These are phyloP conservation scores for Phocides pigmalion DNA, from an alignment of 1,140 invertebrate genomes.

Conservation along the genomic window DNA sequence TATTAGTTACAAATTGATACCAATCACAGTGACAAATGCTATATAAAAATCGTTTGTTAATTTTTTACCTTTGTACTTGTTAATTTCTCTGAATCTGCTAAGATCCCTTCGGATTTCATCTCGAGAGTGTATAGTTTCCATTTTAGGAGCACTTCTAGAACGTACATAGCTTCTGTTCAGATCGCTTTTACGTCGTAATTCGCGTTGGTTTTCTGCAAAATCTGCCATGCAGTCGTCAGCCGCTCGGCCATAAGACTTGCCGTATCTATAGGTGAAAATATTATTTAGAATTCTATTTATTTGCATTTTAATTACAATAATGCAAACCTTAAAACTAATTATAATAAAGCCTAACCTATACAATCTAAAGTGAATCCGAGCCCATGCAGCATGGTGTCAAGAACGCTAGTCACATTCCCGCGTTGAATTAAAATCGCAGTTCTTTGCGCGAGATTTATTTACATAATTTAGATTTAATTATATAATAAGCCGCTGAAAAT, in stretches of 20 bases:
- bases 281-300: conserved; percentile 1
- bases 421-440: too few relatives aligned
- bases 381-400: too few relatives aligned
- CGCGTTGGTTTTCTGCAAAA: conserved; percentile 85
- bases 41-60: not conserved
- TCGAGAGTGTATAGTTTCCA: conserved; percentile 80
- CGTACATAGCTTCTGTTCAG: conserved; percentile 79
- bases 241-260: conserved; percentile 87
- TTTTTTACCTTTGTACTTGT: conserved; percentile 82
- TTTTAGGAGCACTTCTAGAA: conserved; percentile 83
- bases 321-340: too few relatives aligned
- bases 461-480: too few relatives aligned
- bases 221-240: conserved; percentile 88
- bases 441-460: too few relatives aligned
- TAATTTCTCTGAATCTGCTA: conserved; percentile 78
- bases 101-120: conserved; percentile 83
- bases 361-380: too few relatives aligned
- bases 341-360: too few relatives aligned
- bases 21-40: not conserved
- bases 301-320: not conserved
- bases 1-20: too few relatives aligned
- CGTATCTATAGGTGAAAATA: conserved; percentile 78
- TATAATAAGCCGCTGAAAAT: too few relatives aligned
- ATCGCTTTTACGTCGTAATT: conserved; percentile 81
- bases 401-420: too few relatives aligned